Evolutionary conservation across 2,888 invertebrate genomes (phyloP), one percentile per base, ranked within the genome.

Genomic region (Cybosia mesomella): DNA sequence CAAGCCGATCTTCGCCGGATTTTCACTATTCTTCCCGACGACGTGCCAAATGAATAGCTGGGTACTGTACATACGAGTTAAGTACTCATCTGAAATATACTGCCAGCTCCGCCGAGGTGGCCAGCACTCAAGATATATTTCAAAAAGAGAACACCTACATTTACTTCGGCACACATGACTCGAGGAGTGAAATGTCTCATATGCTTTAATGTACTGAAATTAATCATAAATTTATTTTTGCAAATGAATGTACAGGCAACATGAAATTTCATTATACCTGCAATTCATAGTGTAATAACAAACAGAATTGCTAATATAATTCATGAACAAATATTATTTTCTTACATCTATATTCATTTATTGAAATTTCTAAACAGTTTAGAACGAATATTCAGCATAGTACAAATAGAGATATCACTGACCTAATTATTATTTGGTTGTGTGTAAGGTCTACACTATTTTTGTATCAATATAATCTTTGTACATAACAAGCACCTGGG

Each of bases 211-310:
- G 81, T 73, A 77, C 72, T 58, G 72, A 78, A 84, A 86, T 87
- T 87, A 86, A 87, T 90, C 88, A 89, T 85, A 74, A 67, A 72
- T 85, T 81, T 91, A 91, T 91, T 90, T 91, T 73, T 71, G 79
- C 67, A 21, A 75, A 67, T 64, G 60, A 68, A 57, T 61, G 85
- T 85, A 85, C 83, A 49, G 21, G 64, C 59, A 43, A 34, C 32
- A 70, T 74, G 67, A 79, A 77, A 62, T 67, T 68, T 34, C 34
- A 67, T 49, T 49, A 49, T n/a, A 43, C 9, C 0, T 24, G 24
- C 22, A 34, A 65, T 34, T 32, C 57, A 64, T 15, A 32, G 2
- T 55, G 9, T 61, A 53, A 55, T 64, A 21, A 49, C 21, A 21
- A 49, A 65, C 18, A 59, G 36, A 32, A 34, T 36, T 63, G 53